Conservation (phyloP, 2,113 vertebrate species). For the Grantiella picta region DNA sequence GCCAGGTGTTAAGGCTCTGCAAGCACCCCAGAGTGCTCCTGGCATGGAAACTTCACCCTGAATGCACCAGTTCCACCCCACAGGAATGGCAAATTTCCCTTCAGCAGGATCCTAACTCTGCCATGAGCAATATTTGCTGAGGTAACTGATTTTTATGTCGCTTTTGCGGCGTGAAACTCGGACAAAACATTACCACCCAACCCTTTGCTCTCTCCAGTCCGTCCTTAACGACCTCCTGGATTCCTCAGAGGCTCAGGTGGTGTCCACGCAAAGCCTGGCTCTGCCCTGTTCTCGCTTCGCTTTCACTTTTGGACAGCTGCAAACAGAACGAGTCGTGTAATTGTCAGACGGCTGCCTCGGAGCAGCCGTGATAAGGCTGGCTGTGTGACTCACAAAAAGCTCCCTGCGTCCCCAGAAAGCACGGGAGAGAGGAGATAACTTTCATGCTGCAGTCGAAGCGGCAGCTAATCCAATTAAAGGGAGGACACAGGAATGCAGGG, state of each 20-base stretch:
- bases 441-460: not conserved
- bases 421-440: not conserved
- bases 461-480: slow-evolving; percentile 21
- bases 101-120: not conserved
- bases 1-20: not conserved
- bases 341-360: not conserved
- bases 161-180: not conserved
- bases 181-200: not conserved
- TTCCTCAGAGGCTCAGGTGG: not conserved
- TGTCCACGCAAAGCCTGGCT: not conserved
- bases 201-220: not conserved
- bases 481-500: not conserved
- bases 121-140: not conserved
- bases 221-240: not conserved
- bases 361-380: not conserved
- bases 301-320: not conserved
- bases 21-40: not conserved
- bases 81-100: not conserved
- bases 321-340: not conserved
- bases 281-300: not conserved
- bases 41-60: not conserved
- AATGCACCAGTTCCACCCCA: not conserved
- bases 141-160: not conserved
- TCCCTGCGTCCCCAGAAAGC: not conserved
- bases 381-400: slow-evolving; percentile 5